These are phyloP conservation scores for Anthoptus insignis DNA, from an alignment of 2,888 invertebrate genomes.

Conservation along the genomic window DNA sequence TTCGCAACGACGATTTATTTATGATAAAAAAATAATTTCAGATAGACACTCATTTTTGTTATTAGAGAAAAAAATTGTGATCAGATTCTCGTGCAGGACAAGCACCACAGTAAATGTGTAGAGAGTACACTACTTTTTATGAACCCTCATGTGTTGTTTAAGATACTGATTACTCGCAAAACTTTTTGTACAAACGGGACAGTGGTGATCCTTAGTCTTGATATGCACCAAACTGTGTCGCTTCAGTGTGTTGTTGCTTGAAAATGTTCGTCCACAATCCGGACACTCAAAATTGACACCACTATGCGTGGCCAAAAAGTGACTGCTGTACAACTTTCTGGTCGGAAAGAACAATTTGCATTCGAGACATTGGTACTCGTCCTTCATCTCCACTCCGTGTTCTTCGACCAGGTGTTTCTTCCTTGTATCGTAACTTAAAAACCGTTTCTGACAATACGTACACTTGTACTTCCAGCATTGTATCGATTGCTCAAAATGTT, in stretches of 20 bases:
- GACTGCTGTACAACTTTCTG: conserved; percentile 52
- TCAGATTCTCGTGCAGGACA: too few species aligned
- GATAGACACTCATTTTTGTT: too few species aligned
- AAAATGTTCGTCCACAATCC: conserved; percentile 54
- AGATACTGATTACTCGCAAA: conserved; percentile 72
- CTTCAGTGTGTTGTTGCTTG: conserved; percentile 50
- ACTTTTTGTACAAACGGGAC: conserved; percentile 60
- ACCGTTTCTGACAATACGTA: conserved; percentile 56
- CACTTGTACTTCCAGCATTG: conserved; percentile 60
- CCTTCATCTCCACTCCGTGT: conserved; percentile 54
- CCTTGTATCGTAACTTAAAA: conserved; percentile 55
- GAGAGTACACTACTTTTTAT: conserved; percentile 49
- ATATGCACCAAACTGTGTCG: conserved; percentile 56
- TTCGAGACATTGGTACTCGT: conserved; percentile 57
- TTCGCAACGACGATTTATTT: too few species aligned
- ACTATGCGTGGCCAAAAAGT: conserved; percentile 58
- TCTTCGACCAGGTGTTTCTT: conserved; percentile 55
- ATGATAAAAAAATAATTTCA: too few species aligned
- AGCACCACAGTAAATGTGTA: too few species aligned
- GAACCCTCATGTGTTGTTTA: conserved; percentile 72
- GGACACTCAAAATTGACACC: conserved; percentile 50
- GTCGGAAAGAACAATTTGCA: conserved; percentile 55
- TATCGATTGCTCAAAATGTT: conserved; percentile 53
- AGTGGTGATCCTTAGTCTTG: conserved; percentile 53
- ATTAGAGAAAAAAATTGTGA: too few species aligned